Conservation (phyloP, 1,140 invertebrate species). For the Cecropterus lyciades region DNA sequence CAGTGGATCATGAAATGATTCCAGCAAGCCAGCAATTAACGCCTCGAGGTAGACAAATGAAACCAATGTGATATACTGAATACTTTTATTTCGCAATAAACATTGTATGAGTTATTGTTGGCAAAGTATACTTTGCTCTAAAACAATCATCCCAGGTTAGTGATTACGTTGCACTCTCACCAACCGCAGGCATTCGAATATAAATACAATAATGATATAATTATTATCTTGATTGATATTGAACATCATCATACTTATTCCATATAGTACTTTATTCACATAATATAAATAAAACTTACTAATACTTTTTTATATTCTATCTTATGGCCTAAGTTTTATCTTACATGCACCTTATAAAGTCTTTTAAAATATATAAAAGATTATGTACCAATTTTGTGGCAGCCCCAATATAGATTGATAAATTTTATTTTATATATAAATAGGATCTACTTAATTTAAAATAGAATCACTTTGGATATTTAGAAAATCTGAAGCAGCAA, state of each 20-base stretch:
- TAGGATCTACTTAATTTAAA: too few species aligned
- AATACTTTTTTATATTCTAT: slow-evolving; percentile 56
- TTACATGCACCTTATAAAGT: slow-evolving; percentile 29
- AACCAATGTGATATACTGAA: slow-evolving; percentile 9
- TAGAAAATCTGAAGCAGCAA: slow-evolving; percentile 15
- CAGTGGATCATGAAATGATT: too few species aligned
- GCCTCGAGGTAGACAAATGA: too few species aligned
- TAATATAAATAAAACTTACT: slow-evolving; percentile 71
- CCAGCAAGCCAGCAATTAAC: too few species aligned
- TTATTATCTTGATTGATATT: slow-evolving; percentile 33
- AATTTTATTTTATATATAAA: too few species aligned
- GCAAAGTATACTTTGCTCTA: slow-evolving; percentile 41
- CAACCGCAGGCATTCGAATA: slow-evolving; percentile 53
- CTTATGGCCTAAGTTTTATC: slow-evolving; percentile 48
- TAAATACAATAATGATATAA: slow-evolving; percentile 35
- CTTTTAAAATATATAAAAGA: slow-evolving; percentile 1
- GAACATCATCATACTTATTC: slow-evolving; percentile 32
- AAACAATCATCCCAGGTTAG: slow-evolving; percentile 38
- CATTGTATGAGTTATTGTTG: slow-evolving; percentile 45
- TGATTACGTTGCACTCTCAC: slow-evolving; percentile 41
- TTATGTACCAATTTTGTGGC: not conserved
- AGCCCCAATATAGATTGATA: not conserved
- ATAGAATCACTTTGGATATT: slow-evolving; percentile 9
- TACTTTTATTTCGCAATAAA: slow-evolving; percentile 58
- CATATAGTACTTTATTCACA: slow-evolving; percentile 60